Percentiles rank a stretch among this genome's conserved stretches.
phyloP scores from a whole-genome alignment of 2,113 vertebrate genomes.

The Meleagris gallopavo region DNA sequence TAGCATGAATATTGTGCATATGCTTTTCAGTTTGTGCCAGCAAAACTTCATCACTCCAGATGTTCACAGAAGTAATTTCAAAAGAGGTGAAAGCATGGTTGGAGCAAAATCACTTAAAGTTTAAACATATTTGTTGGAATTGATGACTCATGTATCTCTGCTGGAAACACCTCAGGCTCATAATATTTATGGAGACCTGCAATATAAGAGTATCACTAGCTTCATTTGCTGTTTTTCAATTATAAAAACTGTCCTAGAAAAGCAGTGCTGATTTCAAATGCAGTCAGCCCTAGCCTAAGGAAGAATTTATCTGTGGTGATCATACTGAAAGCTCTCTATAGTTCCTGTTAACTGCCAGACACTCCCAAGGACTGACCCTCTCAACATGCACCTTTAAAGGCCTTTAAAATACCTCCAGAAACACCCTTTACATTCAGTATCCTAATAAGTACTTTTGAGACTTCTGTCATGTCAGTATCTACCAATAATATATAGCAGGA shows the following conservation, averaged over 20 bases:
- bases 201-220: neutral
- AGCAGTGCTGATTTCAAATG: neutral
- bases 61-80: conserved; percentile 18
- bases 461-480: neutral
- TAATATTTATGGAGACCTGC: neutral
- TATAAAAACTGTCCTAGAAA: neutral
- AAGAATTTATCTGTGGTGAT: neutral
- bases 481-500: neutral
- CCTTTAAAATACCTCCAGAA: neutral
- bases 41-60: conserved; percentile 24
- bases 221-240: neutral
- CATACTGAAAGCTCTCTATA: neutral
- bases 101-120: neutral
- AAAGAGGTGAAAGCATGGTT: neutral
- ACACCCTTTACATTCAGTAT: neutral
- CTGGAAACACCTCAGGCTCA: neutral
- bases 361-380: neutral
- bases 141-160: neutral
- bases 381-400: neutral
- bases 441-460: neutral
- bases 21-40: conserved; percentile 3
- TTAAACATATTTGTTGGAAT: neutral
- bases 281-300: neutral
- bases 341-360: neutral
- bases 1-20: neutral